phyloP scores from a whole-genome alignment of 2,888 invertebrate species.

The Callinectes sapidus region DNA sequence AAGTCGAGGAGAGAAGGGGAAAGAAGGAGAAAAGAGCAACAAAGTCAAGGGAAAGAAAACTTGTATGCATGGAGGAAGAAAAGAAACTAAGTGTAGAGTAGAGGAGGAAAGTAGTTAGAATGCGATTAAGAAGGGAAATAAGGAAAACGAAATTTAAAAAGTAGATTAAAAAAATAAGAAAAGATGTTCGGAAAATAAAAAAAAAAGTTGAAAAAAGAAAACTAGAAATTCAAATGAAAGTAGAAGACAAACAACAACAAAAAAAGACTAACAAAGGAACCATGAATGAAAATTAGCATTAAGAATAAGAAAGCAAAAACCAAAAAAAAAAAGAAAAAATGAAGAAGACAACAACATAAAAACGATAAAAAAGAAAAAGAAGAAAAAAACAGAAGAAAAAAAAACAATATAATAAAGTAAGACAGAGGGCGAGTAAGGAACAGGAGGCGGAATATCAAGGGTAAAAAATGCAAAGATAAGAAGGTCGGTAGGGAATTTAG shows the following conservation, averaged over 20 bases:
- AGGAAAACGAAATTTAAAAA: neutral
- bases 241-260: neutral
- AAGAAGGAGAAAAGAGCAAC: neutral
- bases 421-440: neutral
- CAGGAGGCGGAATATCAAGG: neutral
- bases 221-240: neutral
- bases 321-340: neutral
- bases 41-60: neutral
- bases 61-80: neutral
- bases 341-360: neutral
- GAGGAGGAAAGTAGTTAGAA: neutral
- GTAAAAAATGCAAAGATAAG: neutral
- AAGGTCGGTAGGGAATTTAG: neutral
- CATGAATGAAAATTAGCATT: neutral
- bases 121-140: neutral
- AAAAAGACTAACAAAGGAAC: neutral
- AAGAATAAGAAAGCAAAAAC: neutral
- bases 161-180: neutral
- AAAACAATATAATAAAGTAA: neutral
- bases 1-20: slow-evolving; percentile 3
- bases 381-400: neutral
- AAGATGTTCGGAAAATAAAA: neutral
- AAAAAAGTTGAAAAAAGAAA: neutral
- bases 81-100: neutral
- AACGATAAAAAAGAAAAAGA: neutral